Base-by-base conservation (phyloP, 1,140 invertebrate genomes). In the Bombus balteatus region DNA sequence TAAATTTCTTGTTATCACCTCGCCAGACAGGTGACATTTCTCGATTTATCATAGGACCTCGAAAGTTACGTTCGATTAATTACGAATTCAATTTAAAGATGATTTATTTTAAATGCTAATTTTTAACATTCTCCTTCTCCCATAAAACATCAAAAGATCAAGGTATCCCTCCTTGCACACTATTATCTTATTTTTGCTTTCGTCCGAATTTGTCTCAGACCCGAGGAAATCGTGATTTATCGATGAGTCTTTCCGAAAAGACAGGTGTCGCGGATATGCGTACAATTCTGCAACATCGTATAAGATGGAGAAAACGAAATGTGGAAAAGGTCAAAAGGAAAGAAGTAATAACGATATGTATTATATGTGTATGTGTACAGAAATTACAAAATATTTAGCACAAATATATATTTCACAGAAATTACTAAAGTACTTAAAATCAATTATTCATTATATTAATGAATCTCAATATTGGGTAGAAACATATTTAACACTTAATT, bases 211-310 rank as follows among this genome's bases (percentile, higher is more conserved):
- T 5, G 28, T 34, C 65, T 59, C 28, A 1, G 28, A 39, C 5
- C 3, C 18, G 5, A 22, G 18, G 47, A 53, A 53, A 68, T 47
- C 41, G n/a, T 79, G 65, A 79, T 79, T 79, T 47, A 68, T 79
- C n/a, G 39, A 32, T 34, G 13, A 34, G 28, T 8, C 13, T 18
- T 6, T 25, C 5, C 41, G 8, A 34, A 37, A n/a, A 37, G 66
- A 37, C 22, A 32, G 25, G 65, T 43, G 22, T 18, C 41, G 34
- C 25, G 25, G 4, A 28, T 39, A 28, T 3, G 28, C 28, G 28
- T 28, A 28, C 1, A n/a, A n/a, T 53, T 53, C 18, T 22, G 18
- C 5, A 18, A 25, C 25, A 15, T 18, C 28, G 32, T 13, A 34
- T 53, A 25, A 34, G 18, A 28, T n/a, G 22, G 28, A 28, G 2